These are phyloP conservation scores for Hydropotes inermis DNA, from an alignment of 2,113 vertebrate genomes.

Conservation along the genomic window DNA sequence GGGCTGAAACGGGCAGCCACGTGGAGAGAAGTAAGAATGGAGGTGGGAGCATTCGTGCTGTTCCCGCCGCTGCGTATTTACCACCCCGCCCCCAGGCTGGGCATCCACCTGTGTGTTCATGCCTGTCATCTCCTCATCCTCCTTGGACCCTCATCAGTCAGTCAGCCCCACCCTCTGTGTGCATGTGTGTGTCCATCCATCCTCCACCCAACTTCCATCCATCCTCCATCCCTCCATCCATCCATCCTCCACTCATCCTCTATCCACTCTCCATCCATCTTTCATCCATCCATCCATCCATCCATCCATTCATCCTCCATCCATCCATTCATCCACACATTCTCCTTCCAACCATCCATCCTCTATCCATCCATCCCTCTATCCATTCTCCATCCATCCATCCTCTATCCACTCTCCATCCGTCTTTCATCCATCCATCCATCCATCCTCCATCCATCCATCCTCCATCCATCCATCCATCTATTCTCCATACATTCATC, in stretches of 20 bases:
- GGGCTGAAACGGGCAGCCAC: not conserved
- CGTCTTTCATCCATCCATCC: not conserved
- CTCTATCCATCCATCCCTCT: too few relatives aligned
- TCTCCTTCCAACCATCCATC: too few relatives aligned
- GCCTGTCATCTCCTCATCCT: not conserved
- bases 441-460: too few relatives aligned
- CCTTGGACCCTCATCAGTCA: not conserved
- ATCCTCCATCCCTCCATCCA: too few relatives aligned
- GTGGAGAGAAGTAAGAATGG: accelerated
- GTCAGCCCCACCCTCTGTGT: not conserved
- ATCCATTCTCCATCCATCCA: accelerated
- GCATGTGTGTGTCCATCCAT: not conserved
- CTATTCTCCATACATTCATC: accelerated
- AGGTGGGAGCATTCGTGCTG: accelerated
- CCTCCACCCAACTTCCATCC: too few relatives aligned
- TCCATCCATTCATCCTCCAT: too few relatives aligned
- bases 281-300: too few relatives aligned
- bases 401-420: not conserved
- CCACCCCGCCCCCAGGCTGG: not conserved
- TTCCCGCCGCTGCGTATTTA: accelerated
- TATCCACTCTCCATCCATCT: not conserved
- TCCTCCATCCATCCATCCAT: not conserved
- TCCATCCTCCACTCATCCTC: not conserved
- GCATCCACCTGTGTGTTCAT: too few relatives aligned
- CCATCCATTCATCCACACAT: not conserved